Base-by-base conservation (phyloP, 2,888 invertebrate genomes). In the Gastrophysa polygoni region DNA sequence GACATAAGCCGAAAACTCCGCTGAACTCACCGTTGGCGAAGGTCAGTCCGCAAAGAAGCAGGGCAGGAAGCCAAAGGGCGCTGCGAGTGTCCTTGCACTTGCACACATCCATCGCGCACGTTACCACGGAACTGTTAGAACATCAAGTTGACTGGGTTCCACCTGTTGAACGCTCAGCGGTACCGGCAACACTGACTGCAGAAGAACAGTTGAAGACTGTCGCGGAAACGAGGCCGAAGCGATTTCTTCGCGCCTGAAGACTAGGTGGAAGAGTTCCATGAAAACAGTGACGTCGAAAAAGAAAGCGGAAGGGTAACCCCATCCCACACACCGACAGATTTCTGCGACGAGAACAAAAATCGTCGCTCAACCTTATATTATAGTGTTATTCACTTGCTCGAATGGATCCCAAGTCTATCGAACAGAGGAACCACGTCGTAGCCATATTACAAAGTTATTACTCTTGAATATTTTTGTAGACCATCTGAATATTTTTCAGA, bases 161-260 rank as follows among this genome's bases (percentile, higher is more conserved):
- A 69, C 71, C 71, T 71, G 68, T 68, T 62, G 57, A 49, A 62
- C 59, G 14, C 49, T 55, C 55, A 34, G 28, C 52, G 44, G 47
- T 63, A 66, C 69, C 67, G 69, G 61, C 64, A 66, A 68, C 69
- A 70, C 69, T 70, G 66, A 69, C 65, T 65, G 58, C 54, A 55
- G 63, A 65, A 63, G 61, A 63, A 66, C 67, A 59, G 66, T 62
- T 64, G 68, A 69, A 66, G 67, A 67, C 66, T 68, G 67, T 50
- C 63, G 68, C 51, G 55, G 38, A 67, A 68, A 71, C 67, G 68
- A 69, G 71, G 68, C 68, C 71, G 68, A 63, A 68, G 43, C 54
- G 71, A 70, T 68, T 70, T 69, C 64, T 63, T 67, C 61, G 66
- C 68, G 64, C 66, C 61, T 60, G 66, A 65, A 66, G 67, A 71